phyloP scores from a whole-genome alignment of 1,140 invertebrate species.

The Papilio xuthus region DNA sequence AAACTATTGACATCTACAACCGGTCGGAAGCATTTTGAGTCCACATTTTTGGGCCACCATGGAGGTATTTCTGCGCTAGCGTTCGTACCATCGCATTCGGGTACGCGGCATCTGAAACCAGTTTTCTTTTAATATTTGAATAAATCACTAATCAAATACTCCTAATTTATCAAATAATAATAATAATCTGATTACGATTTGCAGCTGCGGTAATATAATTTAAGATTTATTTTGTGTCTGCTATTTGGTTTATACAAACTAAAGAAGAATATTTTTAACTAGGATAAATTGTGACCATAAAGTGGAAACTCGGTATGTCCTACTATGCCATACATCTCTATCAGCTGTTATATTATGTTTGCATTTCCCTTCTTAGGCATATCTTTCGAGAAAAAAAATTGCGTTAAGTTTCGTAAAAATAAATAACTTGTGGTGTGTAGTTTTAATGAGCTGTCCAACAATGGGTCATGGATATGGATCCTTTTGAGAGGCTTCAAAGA shows the following conservation, averaged over 20 bases:
- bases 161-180: background rate
- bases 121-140: slow-evolving; percentile 1
- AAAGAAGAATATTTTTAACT: too few relatives aligned
- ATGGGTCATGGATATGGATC: too few relatives aligned
- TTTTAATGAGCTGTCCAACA: too few relatives aligned
- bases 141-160: slow-evolving; percentile 2
- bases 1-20: slow-evolving; percentile 51
- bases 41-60: slow-evolving; percentile 65
- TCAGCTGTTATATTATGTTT: too few relatives aligned
- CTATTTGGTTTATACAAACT: background rate
- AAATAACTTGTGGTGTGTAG: too few relatives aligned
- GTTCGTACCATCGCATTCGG: slow-evolving; percentile 59
- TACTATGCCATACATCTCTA: too few relatives aligned
- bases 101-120: slow-evolving; percentile 62
- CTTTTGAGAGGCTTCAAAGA: too few relatives aligned
- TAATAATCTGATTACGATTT: background rate
- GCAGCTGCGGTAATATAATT: background rate
- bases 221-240: background rate
- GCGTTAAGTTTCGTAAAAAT: too few relatives aligned
- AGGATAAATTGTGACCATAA: background rate
- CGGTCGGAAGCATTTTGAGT: slow-evolving; percentile 61
- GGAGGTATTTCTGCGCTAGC: slow-evolving; percentile 50
- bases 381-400: too few relatives aligned
- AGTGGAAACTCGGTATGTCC: background rate
- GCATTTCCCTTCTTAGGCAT: too few relatives aligned